Base-by-base conservation (phyloP, 1,140 invertebrate genomes). In the Brachionus rotundiformis region DNA sequence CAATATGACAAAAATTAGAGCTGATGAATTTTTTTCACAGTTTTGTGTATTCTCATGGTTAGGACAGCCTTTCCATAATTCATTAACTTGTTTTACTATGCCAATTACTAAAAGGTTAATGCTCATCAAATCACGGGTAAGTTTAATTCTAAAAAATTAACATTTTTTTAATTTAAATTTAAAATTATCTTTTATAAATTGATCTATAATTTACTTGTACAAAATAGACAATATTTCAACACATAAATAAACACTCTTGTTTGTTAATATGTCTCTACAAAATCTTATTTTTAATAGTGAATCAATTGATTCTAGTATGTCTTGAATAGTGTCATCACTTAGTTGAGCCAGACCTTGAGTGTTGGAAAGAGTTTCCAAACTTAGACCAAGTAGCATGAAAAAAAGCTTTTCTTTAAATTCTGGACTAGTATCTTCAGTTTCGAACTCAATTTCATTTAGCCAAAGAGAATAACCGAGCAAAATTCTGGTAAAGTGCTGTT, bases 381-480 rank as follows among this genome's bases (percentile, higher is more conserved):
- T 79, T 13, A 79, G 27, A 31, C 76, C 76, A 6, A 79, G 33
- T n/a, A 79, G 36, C 76, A 79, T 61, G 25, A 79, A 79, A 39
- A 79, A 79, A 27, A 79, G 31, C 25, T 61, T 79, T 39, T 79
- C 44, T 16, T 63, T 79, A 3, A 19, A 1, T 25, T 79, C 76
- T 19, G 54, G 27, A 10, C 6, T 54, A 33, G 29, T 16, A 23
- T 71, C 39, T 71, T n/a, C n/a, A n/a, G 11, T 44, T 11, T 84
- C 83, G 75, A 88, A 87, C 6, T 91, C 90, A 90, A 82, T 89
- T 59, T 89, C 85, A 49, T 89, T 89, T 8, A 96, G 88, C 94
- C 94, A 96, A 1, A 98, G 90, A 0, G 95, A 92, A 3, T 94
- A 92, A 13, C 96, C 97, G 86, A 97, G 93, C 19, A 99, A 90